Percentiles rank a stretch among this genome's conserved stretches.
Conservation (phyloP, 2,797 vertebrate genomes). For the Florisuga fusca region DNA sequence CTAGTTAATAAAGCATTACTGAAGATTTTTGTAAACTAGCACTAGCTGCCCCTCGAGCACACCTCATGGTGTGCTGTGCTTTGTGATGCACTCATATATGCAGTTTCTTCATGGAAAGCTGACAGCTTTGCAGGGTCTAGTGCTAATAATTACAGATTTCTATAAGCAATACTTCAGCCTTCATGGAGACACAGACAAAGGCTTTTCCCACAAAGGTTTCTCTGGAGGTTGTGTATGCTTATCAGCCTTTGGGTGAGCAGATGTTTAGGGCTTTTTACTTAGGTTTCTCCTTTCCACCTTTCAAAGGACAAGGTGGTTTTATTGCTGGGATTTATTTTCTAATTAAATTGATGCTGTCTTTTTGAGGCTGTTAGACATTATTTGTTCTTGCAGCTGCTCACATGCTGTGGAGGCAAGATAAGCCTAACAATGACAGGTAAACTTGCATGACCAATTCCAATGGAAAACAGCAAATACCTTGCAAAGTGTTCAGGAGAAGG, state of each 20-base stretch:
- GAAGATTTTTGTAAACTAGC: not conserved
- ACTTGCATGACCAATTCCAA: not conserved
- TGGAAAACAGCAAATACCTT: not conserved
- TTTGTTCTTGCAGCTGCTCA: constrained; percentile 1
- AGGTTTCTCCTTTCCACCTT: constrained; percentile 25
- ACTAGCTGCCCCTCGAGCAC: not conserved
- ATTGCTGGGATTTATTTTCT: constrained; percentile 19
- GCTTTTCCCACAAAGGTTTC: not conserved
- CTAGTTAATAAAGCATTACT: not conserved
- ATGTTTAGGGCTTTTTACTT: not conserved
- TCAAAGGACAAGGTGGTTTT: not conserved
- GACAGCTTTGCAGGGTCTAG: not conserved
- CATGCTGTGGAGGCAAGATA: not conserved
- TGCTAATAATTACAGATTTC: not conserved
- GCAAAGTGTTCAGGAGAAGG: not conserved
- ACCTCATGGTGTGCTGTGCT: not conserved
- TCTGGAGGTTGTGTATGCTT: not conserved
- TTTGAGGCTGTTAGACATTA: not conserved
- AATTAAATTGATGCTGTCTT: constrained; percentile 1
- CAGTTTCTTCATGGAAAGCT: not conserved
- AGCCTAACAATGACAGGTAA: not conserved
- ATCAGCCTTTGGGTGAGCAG: not conserved
- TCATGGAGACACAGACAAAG: not conserved
- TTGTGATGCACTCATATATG: not conserved
- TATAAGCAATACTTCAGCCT: not conserved